Conservation (phyloP, 1,140 invertebrate genomes). For the Manduca sexta region DNA sequence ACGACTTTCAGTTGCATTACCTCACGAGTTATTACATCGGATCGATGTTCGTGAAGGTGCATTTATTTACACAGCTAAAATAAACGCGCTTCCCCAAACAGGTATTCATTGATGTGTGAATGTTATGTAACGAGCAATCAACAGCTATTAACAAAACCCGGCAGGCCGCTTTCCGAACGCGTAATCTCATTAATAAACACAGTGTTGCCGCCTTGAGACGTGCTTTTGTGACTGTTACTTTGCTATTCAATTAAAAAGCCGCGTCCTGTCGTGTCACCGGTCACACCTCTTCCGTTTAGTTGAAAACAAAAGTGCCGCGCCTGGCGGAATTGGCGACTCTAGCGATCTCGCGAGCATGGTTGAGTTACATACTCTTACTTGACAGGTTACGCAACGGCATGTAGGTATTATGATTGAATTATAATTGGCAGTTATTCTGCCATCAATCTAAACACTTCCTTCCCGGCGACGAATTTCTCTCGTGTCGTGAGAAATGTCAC, state of each 20-base stretch:
- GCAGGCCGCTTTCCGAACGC: constrained; percentile 16
- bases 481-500: constrained; percentile 35
- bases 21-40: not conserved
- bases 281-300: constrained; percentile 23
- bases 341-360: not conserved
- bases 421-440: constrained; percentile 29
- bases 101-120: constrained; percentile 1
- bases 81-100: constrained; percentile 1
- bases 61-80: not conserved
- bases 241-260: constrained; percentile 38
- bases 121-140: constrained; percentile 6
- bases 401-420: constrained; percentile 25
- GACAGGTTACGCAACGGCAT: constrained; percentile 28
- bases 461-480: constrained; percentile 34
- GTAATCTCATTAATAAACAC: constrained; percentile 28
- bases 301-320: constrained; percentile 19
- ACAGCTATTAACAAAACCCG: not conserved
- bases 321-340: constrained; percentile 1
- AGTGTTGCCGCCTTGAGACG: constrained; percentile 17
- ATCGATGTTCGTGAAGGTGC: not conserved
- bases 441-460: constrained; percentile 32
- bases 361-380: constrained; percentile 22
- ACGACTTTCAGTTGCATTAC: too few species aligned
- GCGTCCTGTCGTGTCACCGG: constrained; percentile 26
- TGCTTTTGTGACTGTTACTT: constrained; percentile 39